Evolutionary conservation across 2,888 invertebrate species (phyloP), one percentile per base, ranked within the genome.

Genomic region (Brenthis ino): DNA sequence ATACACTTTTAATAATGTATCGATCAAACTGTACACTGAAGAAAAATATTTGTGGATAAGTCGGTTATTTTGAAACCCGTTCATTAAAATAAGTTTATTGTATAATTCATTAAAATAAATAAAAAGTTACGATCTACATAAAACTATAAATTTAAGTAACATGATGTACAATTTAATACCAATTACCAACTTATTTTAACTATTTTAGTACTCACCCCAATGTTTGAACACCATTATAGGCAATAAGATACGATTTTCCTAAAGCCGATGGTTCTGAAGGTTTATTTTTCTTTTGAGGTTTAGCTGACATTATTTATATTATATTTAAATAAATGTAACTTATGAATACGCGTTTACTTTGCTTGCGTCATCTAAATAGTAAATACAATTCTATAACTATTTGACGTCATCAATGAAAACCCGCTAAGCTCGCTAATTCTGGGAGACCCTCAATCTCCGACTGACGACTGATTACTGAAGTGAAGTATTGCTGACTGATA

Each of bases 141-240:
- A 37, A 37, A 37, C 6, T 37, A 37, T 37, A 8, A 37, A 37
- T 8, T 37, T 37, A 37, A 37, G 2, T 37, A 37, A 37, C 8
- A 37, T 28, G 37, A 8, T 37, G 8, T 6, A 37, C 6, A 37
- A 37, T 8, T 11, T 2, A 43, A 11, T 11, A 43, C 37, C 37
- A 37, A 37, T 37, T 11, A 37, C 6, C 11, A 43, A 43, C 8
- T 43, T 43, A 43, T 43, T 43, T 43, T 61, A 37, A 50, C 3
- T n/a, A 14, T 51, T 33, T 37, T 37, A 53, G 50, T 69, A 88
- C 94, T 94, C 91, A 96, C 96, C 96, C 97, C 61, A 94, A 77
- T 69, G 95, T 95, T 89, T 97, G 96, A n/a, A 94, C 82, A 24
- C 94, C 87, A 88, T 97, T 97, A 81, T 97, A 97, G 0, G 91